phyloP scores from a whole-genome alignment of 35 echinoderm and acorn worm genomes.

The Ophioderma brevispina region DNA sequence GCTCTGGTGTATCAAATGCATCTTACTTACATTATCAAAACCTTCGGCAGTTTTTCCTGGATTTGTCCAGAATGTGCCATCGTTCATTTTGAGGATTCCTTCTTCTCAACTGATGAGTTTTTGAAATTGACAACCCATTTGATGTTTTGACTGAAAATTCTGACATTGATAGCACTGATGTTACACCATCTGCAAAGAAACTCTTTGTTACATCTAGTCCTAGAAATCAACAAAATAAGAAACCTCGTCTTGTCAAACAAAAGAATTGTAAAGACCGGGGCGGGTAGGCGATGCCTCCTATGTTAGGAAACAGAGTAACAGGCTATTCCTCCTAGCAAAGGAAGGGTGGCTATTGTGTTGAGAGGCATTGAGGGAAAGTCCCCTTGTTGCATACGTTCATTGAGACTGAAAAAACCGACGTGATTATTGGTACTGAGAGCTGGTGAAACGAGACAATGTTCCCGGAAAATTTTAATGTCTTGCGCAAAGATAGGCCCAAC shows the following conservation, averaged over 20 bases:
- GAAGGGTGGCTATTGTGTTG: conserved; percentile 15
- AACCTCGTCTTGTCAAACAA: too few species aligned
- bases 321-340: too few species aligned
- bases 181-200: too few species aligned
- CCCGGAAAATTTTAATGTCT: neutral
- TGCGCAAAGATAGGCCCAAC: conserved; percentile 11
- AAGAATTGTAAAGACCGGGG: too few species aligned
- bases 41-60: neutral
- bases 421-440: conserved; percentile 24
- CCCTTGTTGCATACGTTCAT: neutral
- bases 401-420: conserved; percentile 10
- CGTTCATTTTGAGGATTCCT: conserved; percentile 26
- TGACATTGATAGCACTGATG: neutral
- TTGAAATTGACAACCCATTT: neutral
- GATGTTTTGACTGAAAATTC: neutral
- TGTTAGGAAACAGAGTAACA: too few species aligned
- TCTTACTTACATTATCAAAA: conserved; percentile 1
- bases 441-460: conserved; percentile 30
- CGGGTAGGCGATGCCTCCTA: too few species aligned
- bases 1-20: neutral
- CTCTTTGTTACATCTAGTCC: too few species aligned
- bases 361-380: neutral
- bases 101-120: neutral
- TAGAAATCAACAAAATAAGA: too few species aligned
- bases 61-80: conserved; percentile 20